phyloP scores from a whole-genome alignment of 2,888 invertebrate species.

The Aspidiotus rigidus region DNA sequence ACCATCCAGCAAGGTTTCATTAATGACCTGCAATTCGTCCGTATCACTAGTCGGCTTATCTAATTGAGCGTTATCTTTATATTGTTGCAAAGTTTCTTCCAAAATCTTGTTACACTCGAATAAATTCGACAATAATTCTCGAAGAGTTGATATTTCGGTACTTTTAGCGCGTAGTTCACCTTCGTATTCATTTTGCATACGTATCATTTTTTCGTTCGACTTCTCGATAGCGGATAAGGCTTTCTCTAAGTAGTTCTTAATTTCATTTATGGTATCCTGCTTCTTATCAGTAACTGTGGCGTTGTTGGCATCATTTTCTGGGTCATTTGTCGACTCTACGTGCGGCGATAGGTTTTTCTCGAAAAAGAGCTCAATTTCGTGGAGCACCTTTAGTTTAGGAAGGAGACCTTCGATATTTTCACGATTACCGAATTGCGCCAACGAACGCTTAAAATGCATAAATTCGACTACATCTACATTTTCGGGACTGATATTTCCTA shows the following conservation, averaged over 20 bases:
- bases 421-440: not conserved
- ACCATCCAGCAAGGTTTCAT: conserved; percentile 12
- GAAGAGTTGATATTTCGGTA: conserved; percentile 18
- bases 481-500: conserved; percentile 14
- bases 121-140: conserved; percentile 3
- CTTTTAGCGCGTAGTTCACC: conserved; percentile 8
- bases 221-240: conserved; percentile 15
- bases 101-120: conserved; percentile 12
- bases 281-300: not conserved
- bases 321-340: not conserved
- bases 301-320: not conserved
- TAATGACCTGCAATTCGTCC: not conserved
- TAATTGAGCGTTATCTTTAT: conserved; percentile 10
- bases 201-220: conserved; percentile 18
- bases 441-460: conserved; percentile 7
- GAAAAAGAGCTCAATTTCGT: conserved; percentile 20
- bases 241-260: conserved; percentile 22
- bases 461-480: conserved; percentile 21
- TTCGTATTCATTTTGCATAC: conserved; percentile 14
- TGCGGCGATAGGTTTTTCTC: conserved; percentile 10
- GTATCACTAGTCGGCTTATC: conserved; percentile 10
- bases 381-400: conserved; percentile 5
- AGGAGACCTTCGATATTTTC: conserved; percentile 5
- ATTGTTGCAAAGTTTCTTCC: conserved; percentile 21
- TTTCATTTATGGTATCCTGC: not conserved